phyloP scores from a whole-genome alignment of 2,113 vertebrate species.

The Myrmophylax atrothorax region DNA sequence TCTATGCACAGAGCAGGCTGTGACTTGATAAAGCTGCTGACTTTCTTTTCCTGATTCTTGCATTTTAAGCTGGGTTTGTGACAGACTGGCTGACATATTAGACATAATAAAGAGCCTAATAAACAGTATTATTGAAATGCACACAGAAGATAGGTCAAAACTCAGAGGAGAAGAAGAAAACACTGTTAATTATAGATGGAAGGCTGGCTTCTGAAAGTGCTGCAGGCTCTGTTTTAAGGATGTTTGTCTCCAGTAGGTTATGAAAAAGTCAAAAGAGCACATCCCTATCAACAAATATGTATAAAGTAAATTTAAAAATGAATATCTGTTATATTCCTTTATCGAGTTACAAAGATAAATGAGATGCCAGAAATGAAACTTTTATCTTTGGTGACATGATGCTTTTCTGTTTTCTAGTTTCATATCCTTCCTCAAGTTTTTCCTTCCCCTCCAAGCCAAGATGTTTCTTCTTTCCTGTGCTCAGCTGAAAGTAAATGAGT shows the following conservation, averaged over 20 bases:
- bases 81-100: conserved; percentile 35
- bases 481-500: conserved; percentile 19
- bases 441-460: neutral
- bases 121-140: conserved; percentile 10
- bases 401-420: conserved; percentile 14
- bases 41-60: neutral
- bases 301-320: conserved; percentile 25
- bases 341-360: conserved; percentile 7
- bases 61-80: neutral
- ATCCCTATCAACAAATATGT: neutral
- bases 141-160: neutral
- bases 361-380: neutral
- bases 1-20: neutral
- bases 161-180: neutral
- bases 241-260: conserved; percentile 25
- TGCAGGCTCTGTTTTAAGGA: conserved; percentile 34
- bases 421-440: conserved; percentile 10
- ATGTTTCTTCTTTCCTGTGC: neutral
- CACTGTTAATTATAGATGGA: conserved; percentile 25
- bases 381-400: neutral
- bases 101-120: neutral
- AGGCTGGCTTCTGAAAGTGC: neutral
- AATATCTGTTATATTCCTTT: neutral
- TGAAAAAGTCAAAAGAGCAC: conserved; percentile 7
- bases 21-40: neutral